These are phyloP conservation scores for Alentia gelatinosa DNA, from an alignment of 2,888 invertebrate species.

Conservation along the genomic window DNA sequence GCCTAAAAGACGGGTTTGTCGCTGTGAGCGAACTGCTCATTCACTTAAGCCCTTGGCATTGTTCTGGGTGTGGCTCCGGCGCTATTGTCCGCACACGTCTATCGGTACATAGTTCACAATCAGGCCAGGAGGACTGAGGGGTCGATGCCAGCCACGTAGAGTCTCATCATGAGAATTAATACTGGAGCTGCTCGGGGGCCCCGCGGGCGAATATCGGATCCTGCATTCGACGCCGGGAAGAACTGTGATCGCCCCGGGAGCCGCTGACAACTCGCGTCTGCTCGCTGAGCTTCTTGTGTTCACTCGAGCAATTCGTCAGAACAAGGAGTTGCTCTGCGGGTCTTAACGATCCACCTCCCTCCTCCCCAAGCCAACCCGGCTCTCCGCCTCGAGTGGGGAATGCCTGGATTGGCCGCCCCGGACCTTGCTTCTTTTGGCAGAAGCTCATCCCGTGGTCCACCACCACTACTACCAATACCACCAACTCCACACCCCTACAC, in stretches of 20 bases:
- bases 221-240: slow-evolving; percentile 11
- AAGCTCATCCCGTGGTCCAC: neutral
- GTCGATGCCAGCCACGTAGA: neutral
- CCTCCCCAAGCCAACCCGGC: neutral
- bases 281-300: slow-evolving; percentile 1
- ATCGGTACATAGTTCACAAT: slow-evolving; percentile 8
- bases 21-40: neutral
- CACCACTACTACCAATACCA: neutral
- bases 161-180: slow-evolving; percentile 3
- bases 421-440: neutral
- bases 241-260: slow-evolving; percentile 21
- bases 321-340: neutral
- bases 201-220: slow-evolving; percentile 8
- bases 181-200: neutral
- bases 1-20: neutral
- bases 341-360: slow-evolving; percentile 2
- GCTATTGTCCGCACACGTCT: neutral
- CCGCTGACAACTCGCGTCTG: slow-evolving; percentile 11
- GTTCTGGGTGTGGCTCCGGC: neutral
- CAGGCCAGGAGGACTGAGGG: neutral
- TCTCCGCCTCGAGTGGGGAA: neutral
- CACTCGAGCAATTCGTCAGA: slow-evolving; percentile 26
- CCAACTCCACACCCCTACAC: neutral
- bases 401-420: neutral
- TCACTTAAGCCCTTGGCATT: neutral